Percentiles rank a stretch among this genome's conserved stretches.
Conservation (phyloP, 2,797 vertebrate species). For the Jordanella pulchra region DNA sequence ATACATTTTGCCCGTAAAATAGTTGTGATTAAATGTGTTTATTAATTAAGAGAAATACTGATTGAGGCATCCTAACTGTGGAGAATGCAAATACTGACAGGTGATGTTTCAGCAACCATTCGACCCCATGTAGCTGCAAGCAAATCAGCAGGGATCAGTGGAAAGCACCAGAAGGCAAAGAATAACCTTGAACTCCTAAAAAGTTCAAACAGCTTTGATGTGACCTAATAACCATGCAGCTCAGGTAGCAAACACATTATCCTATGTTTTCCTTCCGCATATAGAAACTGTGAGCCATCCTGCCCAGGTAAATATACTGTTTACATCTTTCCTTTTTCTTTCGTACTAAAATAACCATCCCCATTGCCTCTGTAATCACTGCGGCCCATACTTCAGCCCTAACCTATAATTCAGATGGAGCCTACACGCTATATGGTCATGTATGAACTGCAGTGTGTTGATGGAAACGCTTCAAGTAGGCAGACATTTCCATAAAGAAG, state of each 20-base stretch:
- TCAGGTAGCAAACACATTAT: slow-evolving; percentile 27
- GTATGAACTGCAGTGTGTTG: background rate
- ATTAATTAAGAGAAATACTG: too few species aligned
- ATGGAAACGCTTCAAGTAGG: too few species aligned
- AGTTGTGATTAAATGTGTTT: too few species aligned
- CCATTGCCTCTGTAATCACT: slow-evolving; percentile 25
- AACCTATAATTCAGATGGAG: slow-evolving; percentile 20
- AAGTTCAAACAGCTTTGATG: slow-evolving; percentile 22
- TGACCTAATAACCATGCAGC: slow-evolving; percentile 23
- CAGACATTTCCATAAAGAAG: background rate
- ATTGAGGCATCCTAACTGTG: too few species aligned
- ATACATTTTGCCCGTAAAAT: too few species aligned
- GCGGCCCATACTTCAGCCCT: slow-evolving; percentile 45
- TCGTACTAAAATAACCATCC: slow-evolving; percentile 29
- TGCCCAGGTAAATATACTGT: background rate
- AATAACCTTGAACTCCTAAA: slow-evolving; percentile 35
- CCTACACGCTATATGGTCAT: slow-evolving; percentile 5
- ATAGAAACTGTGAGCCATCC: slow-evolving; percentile 5
- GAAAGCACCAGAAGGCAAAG: slow-evolving; percentile 2
- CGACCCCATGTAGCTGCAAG: slow-evolving; percentile 31
- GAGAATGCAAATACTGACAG: slow-evolving; percentile 19
- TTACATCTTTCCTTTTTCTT: background rate
- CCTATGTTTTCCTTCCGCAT: slow-evolving; percentile 25
- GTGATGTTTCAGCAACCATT: slow-evolving; percentile 11
- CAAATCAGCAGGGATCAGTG: slow-evolving; percentile 32